phyloP scores from a whole-genome alignment of 1,140 invertebrate species.

The Polypedilum pembai region DNA sequence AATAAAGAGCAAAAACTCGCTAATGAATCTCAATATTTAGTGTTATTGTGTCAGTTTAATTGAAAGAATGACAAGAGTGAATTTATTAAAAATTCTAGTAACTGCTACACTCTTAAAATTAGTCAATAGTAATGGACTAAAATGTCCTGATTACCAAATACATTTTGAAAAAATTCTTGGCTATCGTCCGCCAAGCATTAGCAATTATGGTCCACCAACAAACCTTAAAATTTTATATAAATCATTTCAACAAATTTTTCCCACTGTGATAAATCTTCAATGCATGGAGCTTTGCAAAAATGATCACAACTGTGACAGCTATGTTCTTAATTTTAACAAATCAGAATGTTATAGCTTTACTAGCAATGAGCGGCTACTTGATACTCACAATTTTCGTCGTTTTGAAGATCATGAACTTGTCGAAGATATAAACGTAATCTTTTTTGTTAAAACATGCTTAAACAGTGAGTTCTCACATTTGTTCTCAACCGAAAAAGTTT shows the following conservation, averaged over 20 bases:
- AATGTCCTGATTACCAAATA: conserved; percentile 41
- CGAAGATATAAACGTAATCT: conserved; percentile 44
- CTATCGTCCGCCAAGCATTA: conserved; percentile 37
- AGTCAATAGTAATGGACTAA: neutral
- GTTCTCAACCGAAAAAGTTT: neutral
- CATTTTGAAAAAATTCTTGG: conserved; percentile 43
- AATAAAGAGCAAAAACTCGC: too few species aligned
- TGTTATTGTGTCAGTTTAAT: too few species aligned
- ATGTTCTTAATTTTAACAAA: conserved; percentile 43
- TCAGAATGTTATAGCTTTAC: conserved; percentile 45
- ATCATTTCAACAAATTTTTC: conserved; percentile 32
- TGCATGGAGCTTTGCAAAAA: conserved; percentile 45
- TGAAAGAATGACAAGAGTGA: too few species aligned
- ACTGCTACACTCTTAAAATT: too few species aligned
- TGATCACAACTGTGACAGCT: conserved; percentile 45
- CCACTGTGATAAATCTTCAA: conserved; percentile 45
- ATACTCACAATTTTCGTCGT: conserved; percentile 35
- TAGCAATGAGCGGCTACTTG: conserved; percentile 34
- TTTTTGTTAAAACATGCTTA: conserved; percentile 47
- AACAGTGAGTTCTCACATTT: conserved; percentile 35
- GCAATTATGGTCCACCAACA: neutral
- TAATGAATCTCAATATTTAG: too few species aligned
- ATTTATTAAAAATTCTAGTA: too few species aligned
- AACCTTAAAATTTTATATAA: neutral
- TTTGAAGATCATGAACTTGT: conserved; percentile 39